Evolutionary conservation across 2,888 invertebrate genomes (phyloP).

Genomic region (Tortricodes alternella): DNA sequence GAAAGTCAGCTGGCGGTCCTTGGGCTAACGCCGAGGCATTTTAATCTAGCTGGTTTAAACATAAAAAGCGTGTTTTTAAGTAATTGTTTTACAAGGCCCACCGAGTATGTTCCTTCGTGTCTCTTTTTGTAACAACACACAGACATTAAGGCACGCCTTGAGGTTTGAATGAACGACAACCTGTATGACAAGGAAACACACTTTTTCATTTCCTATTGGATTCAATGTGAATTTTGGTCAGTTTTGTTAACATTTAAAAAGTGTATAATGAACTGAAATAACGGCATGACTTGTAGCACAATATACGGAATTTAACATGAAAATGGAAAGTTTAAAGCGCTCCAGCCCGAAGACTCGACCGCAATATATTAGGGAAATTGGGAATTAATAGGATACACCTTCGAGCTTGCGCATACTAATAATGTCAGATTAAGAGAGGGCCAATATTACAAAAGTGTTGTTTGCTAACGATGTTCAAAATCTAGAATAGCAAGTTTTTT

Average conservation of each 20-base stretch:
- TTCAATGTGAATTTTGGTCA: too few relatives aligned
- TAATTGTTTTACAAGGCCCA: conserved; percentile 6
- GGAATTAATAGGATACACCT: conserved; percentile 29
- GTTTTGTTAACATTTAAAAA: too few relatives aligned
- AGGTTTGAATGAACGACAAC: too few relatives aligned
- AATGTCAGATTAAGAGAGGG: conserved; percentile 26
- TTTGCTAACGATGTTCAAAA: conserved; percentile 18
- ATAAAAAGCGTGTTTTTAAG: conserved; percentile 6
- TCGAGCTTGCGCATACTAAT: conserved; percentile 14
- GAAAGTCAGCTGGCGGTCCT: neutral
- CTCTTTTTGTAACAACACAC: conserved; percentile 11
- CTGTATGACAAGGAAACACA: too few relatives aligned
- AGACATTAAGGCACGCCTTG: too few relatives aligned
- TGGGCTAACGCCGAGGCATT: neutral
- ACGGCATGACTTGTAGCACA: neutral
- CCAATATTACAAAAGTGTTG: conserved; percentile 11
- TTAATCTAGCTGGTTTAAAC: conserved; percentile 10
- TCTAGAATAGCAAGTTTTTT: too few relatives aligned
- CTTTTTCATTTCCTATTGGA: too few relatives aligned
- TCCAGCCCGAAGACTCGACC: conserved; percentile 12
- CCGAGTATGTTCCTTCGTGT: neutral
- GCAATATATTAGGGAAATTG: conserved; percentile 29
- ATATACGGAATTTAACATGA: neutral
- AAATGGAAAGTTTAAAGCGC: neutral
- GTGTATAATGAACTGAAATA: too few relatives aligned